Evolutionary conservation across 2,797 vertebrate genomes (phyloP), one percentile per base, ranked within the genome.

Genomic region (Tauraco hartlaubi): DNA sequence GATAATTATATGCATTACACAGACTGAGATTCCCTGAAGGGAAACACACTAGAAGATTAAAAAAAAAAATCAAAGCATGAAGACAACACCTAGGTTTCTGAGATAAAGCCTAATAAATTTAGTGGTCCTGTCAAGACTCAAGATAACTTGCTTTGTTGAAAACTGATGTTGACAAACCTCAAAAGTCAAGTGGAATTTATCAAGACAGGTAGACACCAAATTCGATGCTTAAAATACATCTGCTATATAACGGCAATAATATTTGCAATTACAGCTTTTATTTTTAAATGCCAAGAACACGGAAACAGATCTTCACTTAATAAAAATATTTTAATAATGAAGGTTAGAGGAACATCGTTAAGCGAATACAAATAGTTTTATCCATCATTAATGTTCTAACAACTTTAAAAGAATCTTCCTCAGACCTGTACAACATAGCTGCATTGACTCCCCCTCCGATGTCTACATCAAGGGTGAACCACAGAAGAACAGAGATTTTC

Each of bases 51-150:
- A 29, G 18, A 72, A 86, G 77, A 94, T 88, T 79, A 81, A 91
- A 94, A 63, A 81, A 0, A 54, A 31, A 41, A 41, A 41, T 41
- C 33, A 94, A 94, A 95, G 44, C 64, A 75, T 6, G 17, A 86
- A 86, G 35, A 90, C 62, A 92, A 84, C 46, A 78, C 8, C 21
- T 54, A 69, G 15, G 35, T 75, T 92, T 84, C 79, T 11, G 7
- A 95, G 88, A 95, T 88, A 94, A 88, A 66, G 67, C 37, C 62
- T 77, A 90, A 91, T 77, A 92, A 91, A 88, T 95, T 90, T 56
- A 78, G 43, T 29, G 25, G 46, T 75, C 85, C 78, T 86, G 73
- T 88, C 85, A 90, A 83, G 72, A 83, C 26, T 63, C 22, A 37
- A 68, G 66, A 62, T 75, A 96, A 84, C 7, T 20, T 31, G 31